Percentiles rank a stretch among this genome's conserved stretches.
Conservation (phyloP, 2,888 invertebrate species). For the Ormyrus rosae region DNA sequence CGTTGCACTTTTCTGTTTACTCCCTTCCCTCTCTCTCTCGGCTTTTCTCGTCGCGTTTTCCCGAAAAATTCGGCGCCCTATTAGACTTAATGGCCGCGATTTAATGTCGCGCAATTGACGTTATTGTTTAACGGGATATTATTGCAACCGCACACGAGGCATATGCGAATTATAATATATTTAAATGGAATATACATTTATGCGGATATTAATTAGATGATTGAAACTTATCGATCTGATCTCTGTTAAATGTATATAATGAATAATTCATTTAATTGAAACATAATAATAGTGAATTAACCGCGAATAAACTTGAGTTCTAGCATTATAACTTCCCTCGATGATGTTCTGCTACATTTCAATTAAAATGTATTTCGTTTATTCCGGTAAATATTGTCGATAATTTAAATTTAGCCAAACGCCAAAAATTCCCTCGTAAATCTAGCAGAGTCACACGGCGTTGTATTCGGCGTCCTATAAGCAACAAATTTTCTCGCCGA, state of each 20-base stretch:
- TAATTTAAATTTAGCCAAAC: neutral
- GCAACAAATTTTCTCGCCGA: neutral
- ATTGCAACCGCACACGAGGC: neutral
- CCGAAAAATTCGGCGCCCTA: neutral
- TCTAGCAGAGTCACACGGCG: too few species aligned
- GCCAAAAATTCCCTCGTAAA: too few species aligned
- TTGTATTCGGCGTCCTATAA: too few species aligned
- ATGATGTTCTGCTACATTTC: neutral
- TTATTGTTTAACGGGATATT: neutral
- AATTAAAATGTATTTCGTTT: neutral
- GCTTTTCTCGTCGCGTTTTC: neutral
- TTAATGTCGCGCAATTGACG: neutral
- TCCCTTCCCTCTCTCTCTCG: neutral
- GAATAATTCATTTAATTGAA: conserved; percentile 28
- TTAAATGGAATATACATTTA: conserved; percentile 22
- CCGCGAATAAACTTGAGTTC: conserved; percentile 3
- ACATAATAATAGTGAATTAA: conserved; percentile 7
- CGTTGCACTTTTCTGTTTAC: conserved; percentile 20
- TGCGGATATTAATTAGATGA: conserved; percentile 35
- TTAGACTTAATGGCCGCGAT: neutral
- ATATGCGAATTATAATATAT: conserved; percentile 7
- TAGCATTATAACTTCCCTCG: too few species aligned
- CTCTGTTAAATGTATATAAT: conserved; percentile 18
- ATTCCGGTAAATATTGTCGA: neutral
- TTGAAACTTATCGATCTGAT: conserved; percentile 23